phyloP scores from a whole-genome alignment of 2,888 invertebrate genomes.

The Odontomyia ornata region DNA sequence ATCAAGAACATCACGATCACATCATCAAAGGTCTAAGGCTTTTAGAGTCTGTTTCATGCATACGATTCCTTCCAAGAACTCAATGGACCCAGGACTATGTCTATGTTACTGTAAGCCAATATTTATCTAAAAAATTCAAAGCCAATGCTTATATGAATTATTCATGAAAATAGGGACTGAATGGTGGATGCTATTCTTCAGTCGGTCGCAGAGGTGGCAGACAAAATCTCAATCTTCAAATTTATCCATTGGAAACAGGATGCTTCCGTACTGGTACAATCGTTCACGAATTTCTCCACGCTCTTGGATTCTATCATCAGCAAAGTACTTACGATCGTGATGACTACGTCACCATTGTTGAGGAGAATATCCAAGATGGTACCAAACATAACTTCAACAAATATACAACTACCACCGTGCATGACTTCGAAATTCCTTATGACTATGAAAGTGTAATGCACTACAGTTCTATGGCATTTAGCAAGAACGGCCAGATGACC shows the following conservation, averaged over 20 bases:
- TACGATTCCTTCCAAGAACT: slow-evolving; percentile 72
- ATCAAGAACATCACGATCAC: slow-evolving; percentile 67
- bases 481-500: slow-evolving; percentile 73
- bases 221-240: slow-evolving; percentile 57
- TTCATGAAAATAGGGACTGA: not conserved
- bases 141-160: not conserved
- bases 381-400: slow-evolving; percentile 76
- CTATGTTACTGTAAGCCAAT: slow-evolving; percentile 54
- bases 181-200: not conserved
- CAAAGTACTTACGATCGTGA: slow-evolving; percentile 81
- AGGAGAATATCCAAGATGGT: slow-evolving; percentile 65
- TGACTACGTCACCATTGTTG: slow-evolving; percentile 70
- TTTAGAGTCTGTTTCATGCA: slow-evolving; percentile 76
- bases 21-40: slow-evolving; percentile 76
- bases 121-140: not conserved
- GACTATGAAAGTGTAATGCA: slow-evolving; percentile 85
- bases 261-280: slow-evolving; percentile 67
- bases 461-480: slow-evolving; percentile 77
- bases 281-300: slow-evolving; percentile 81
- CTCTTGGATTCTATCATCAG: slow-evolving; percentile 81
- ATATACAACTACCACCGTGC: slow-evolving; percentile 65
- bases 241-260: slow-evolving; percentile 55
- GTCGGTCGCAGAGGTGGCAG: slow-evolving; percentile 69
- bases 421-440: slow-evolving; percentile 73
- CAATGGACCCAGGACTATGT: slow-evolving; percentile 57